Evolutionary conservation across 2,113 vertebrate species (phyloP), one percentile per base, ranked within the genome.

Genomic region (Chloroceryle aenea): DNA sequence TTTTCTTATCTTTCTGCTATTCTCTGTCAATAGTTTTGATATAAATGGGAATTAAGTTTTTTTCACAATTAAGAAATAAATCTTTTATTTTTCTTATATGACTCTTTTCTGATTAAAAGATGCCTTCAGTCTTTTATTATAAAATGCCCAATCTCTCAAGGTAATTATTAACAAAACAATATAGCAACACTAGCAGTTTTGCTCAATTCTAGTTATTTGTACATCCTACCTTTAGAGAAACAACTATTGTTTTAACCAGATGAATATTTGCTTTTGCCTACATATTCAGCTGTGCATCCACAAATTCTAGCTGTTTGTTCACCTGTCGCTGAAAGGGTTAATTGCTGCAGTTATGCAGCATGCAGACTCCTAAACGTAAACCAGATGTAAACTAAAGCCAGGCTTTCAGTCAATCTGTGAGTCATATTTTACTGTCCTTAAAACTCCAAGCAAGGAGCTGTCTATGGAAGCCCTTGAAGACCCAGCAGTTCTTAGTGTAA

Each of bases 381-480:
- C 85, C 98, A 98, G 97, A 98, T 98, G 98, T 96, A 95, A 97
- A 96, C 92, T 89, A 97, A 97, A 97, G 89, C 92, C 92, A 96
- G 96, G 82, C 93, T 96, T 97, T 97, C 95, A 93, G 95, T 97
- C 95, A 96, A 81, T 97, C 95, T 96, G 85, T 95, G 97, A 97
- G 95, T 97, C 95, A 93, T 95, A 84, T 97, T 97, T 97, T 97
- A 97, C 88, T 97, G 83, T 97, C 90, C 96, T 96, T 96, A 95
- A 93, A 97, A 96, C 83, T 97, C 96, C 89, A 96, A 97, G 97
- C 91, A 97, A 97, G 97, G 78, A 93, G 63, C 87, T 95, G 79
- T 94, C 94, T 97, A 89, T 91, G 90, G 96, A 96, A 95, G 81
- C 53, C 81, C 95, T 95, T 94, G 91, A 97, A 97, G 93, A 96